A percentile compares a stretch with the other conserved stretches of the same genome.
Evolutionary conservation across 2,113 vertebrate species (phyloP).

Genomic region (Xenopus tropicalis): UCB_Xtro_10.0 CM004451.2:72812001-72812500

Average conservation of each 20-base stretch:
- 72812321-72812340: conserved; percentile 80
- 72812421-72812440: conserved; percentile 77
- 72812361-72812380: conserved; percentile 85
- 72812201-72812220: conserved; percentile 75
- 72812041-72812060: conserved; percentile 72
- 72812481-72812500: conserved; percentile 84
- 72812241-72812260: conserved; percentile 63
- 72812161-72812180: conserved; percentile 76
- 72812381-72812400: conserved; percentile 95
- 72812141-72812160: conserved; percentile 76
- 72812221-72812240: conserved; percentile 72
- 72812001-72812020: conserved; percentile 83
- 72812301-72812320: conserved; percentile 69
- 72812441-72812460: conserved; percentile 62
- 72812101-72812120: conserved; percentile 67
- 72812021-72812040: conserved; percentile 83
- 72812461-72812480: conserved; percentile 62
- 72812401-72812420: conserved; percentile 86
- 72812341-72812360: conserved; percentile 69
- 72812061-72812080: conserved; percentile 82
- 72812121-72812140: conserved; percentile 73
- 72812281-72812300: conserved; percentile 63
- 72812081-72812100: conserved; percentile 62
- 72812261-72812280: conserved; percentile 44
- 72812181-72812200: conserved; percentile 79